Conservation (phyloP, 2,113 vertebrate genomes). For the Neodontobutis hainanensis region DNA sequence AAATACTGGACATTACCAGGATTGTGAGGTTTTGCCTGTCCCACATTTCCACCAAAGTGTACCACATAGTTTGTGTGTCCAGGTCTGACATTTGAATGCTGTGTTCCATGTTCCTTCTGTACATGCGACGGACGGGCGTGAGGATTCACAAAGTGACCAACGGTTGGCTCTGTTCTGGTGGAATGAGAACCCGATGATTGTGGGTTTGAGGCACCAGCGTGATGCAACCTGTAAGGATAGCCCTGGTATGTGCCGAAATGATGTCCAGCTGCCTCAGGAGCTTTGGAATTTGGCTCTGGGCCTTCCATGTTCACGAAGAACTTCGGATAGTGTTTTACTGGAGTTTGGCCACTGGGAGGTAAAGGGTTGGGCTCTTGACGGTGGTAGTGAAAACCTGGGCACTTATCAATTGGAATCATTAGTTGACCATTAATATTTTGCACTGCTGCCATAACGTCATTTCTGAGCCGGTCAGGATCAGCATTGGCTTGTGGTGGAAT, state of each 20-base stretch:
- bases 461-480: not conserved
- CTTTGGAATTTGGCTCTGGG: not conserved
- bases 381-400: not conserved
- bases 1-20: not conserved
- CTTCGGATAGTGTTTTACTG: not conserved
- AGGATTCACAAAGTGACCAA: not conserved
- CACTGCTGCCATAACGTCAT: not conserved
- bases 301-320: not conserved
- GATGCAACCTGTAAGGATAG: not conserved
- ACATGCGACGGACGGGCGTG: not conserved
- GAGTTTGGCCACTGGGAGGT: not conserved
- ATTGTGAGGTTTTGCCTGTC: not conserved
- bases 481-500: not conserved
- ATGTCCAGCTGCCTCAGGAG: not conserved
- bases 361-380: not conserved
- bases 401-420: conserved; percentile 7
- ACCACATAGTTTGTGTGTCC: not conserved
- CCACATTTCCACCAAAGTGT: not conserved
- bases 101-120: not conserved
- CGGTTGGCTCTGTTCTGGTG: not conserved
- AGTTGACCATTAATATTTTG: conserved; percentile 1
- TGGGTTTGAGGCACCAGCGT: too few species aligned
- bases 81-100: not conserved
- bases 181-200: too few species aligned
- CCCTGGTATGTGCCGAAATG: not conserved